Percentiles rank a stretch among this genome's conserved stretches.
Evolutionary conservation across 2,113 vertebrate species (phyloP).

Genomic region (Notothenia coriiceps): DNA sequence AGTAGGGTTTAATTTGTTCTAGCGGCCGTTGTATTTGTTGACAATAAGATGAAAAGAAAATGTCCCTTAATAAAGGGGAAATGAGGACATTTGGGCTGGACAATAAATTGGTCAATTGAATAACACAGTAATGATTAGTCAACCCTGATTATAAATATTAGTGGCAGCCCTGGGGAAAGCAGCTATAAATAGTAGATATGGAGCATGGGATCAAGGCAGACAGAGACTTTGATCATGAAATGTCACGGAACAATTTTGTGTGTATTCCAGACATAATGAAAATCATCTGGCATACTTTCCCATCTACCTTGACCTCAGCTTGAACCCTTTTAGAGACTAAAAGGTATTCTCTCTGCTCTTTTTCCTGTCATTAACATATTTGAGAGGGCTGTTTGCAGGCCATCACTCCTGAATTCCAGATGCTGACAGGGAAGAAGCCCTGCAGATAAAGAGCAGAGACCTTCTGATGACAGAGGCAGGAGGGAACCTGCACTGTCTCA

Average conservation of each 20-base stretch:
- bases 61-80: neutral
- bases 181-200: neutral
- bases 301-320: slow-evolving; percentile 7
- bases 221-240: neutral
- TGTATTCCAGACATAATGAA: neutral
- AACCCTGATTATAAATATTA: neutral
- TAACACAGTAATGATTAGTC: neutral
- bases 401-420: slow-evolving; percentile 32
- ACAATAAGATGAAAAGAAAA: neutral
- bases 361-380: slow-evolving; percentile 37
- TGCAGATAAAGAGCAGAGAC: slow-evolving; percentile 35
- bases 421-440: slow-evolving; percentile 6
- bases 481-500: slow-evolving; percentile 22
- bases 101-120: neutral
- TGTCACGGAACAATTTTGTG: neutral
- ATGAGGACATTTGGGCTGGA: neutral
- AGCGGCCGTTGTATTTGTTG: neutral
- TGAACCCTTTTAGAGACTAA: slow-evolving; percentile 27
- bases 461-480: slow-evolving; percentile 11
- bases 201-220: neutral
- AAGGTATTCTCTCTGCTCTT: neutral
- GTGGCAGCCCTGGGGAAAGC: neutral
- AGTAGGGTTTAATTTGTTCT: neutral
- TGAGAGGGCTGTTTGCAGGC: slow-evolving; percentile 15
- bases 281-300: neutral